Evolutionary conservation across 1,140 invertebrate species (phyloP), one percentile per base, ranked within the genome.

Genomic region (Drosophila miranda): DNA sequence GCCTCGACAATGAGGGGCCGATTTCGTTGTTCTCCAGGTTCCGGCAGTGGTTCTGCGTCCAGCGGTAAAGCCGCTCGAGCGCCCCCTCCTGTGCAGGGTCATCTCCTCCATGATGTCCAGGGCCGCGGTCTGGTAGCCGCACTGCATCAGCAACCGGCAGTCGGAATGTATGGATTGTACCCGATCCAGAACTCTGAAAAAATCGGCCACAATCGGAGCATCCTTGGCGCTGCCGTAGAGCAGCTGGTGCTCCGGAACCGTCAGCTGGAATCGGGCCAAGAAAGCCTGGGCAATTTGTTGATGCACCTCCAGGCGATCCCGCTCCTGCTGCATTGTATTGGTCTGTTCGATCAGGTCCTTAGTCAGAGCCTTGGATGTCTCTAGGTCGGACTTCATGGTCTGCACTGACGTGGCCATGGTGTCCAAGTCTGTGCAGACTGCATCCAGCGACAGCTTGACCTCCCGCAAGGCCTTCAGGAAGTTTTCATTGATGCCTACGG

Each of bases 91-190:
- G 96, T 98, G 95, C 48, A 98, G 90, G 2, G 97, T 96, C 95
- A 99, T 98, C 74, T 97, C 95, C 90, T 99, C 98, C 97, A 99
- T 98, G 14, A 98, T 96, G 92, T 99, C 97, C 77, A 98, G 92
- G 11, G 96, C 96, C 34, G 95, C 93, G 6, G 95, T 96, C 91
- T 97, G 95, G 91, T 96, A 95, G 61, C 96, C 96, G 66, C 94
- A 95, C 90, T 96, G 95, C 91, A 96, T 94, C 21, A 95, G 91
- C 56, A 94, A 92, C 83, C 95, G 93, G 81, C 96, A 96, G 74
- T 95, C 94, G 23, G 93, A 91, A 88, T 97, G 95, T 70, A 97
- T 95, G 70, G 93, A 93, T 89, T 96, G 95, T 9, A 96, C 95
- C 77, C 94, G 93, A 66, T 95, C 94, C 28, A 97, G 90, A 6